Conservation (phyloP, 2,888 invertebrate genomes). For the Abrostola triplasia region DNA sequence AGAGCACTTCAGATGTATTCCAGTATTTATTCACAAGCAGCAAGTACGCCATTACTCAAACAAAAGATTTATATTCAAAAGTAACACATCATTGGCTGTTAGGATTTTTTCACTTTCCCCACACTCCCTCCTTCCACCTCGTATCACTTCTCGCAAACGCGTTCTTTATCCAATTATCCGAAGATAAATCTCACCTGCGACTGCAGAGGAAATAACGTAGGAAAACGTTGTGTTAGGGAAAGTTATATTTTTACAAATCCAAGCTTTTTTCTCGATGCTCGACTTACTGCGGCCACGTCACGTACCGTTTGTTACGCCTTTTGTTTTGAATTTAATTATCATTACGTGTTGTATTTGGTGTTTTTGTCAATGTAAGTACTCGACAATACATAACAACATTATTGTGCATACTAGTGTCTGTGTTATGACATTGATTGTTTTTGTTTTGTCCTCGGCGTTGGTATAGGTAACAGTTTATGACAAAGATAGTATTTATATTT, state of each 20-base stretch:
- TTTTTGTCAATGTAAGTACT: constrained; percentile 11
- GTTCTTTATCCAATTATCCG: constrained; percentile 88
- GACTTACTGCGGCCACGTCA: constrained; percentile 69
- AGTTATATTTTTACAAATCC: constrained; percentile 81
- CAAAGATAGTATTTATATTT: no score
- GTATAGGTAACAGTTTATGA: no score
- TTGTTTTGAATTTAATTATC: constrained; percentile 64
- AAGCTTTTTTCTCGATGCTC: constrained; percentile 71
- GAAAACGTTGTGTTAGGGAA: constrained; percentile 77
- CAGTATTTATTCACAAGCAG: constrained; percentile 20
- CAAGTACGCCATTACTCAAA: constrained; percentile 39
- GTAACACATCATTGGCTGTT: constrained; percentile 68
- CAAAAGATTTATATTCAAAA: constrained; percentile 63
- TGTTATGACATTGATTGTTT: constrained; percentile 1
- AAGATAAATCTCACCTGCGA: constrained; percentile 89
- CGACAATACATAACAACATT: background rate
- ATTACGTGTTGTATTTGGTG: constrained; percentile 33
- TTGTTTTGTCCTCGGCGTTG: no score
- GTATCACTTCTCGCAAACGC: constrained; percentile 86
- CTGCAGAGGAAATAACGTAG: constrained; percentile 82
- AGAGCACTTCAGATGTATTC: background rate
- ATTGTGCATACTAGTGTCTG: constrained; percentile 5
- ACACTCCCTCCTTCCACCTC: constrained; percentile 75
- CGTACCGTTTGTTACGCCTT: constrained; percentile 60
- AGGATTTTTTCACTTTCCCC: constrained; percentile 63